Percentiles rank a stretch among this genome's conserved stretches.
Conservation (phyloP, 2,888 invertebrate species). For the Polyommatus iphigenia region DNA sequence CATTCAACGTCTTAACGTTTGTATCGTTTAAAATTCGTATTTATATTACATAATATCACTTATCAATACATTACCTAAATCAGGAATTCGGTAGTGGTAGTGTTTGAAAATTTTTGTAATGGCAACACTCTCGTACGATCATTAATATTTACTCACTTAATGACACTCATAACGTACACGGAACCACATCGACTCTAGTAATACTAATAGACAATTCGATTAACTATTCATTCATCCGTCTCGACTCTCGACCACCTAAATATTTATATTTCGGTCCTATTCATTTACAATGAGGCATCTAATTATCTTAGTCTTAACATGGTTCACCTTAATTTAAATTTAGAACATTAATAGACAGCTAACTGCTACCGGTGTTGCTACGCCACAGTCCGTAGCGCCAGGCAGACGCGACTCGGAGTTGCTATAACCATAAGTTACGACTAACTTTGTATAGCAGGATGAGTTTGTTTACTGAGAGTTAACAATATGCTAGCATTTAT, state of each 20-base stretch:
- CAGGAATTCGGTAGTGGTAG: conserved; percentile 68
- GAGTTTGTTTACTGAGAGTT: neutral
- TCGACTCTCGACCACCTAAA: conserved; percentile 20
- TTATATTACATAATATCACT: conserved; percentile 79
- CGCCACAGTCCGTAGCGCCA: neutral
- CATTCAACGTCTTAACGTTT: conserved; percentile 70
- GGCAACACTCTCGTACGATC: conserved; percentile 26
- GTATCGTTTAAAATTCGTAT: conserved; percentile 79
- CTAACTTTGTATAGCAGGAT: neutral
- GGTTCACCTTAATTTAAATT: conserved; percentile 27
- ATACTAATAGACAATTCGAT: conserved; percentile 29
- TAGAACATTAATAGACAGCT: conserved; percentile 23
- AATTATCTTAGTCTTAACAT: conserved; percentile 23
- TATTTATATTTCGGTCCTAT: conserved; percentile 27
- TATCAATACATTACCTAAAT: conserved; percentile 66
- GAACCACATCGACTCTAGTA: conserved; percentile 27
- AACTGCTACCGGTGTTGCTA: neutral
- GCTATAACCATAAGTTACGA: neutral
- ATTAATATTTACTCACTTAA: conserved; percentile 6
- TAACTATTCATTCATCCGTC: conserved; percentile 29
- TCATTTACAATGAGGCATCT: conserved; percentile 26
- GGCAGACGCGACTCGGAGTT: neutral
- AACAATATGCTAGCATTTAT: neutral
- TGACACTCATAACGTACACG: conserved; percentile 27
- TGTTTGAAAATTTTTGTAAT: conserved; percentile 62